phyloP scores from a whole-genome alignment of 2,888 invertebrate species.

The Coelinius sp. region DNA sequence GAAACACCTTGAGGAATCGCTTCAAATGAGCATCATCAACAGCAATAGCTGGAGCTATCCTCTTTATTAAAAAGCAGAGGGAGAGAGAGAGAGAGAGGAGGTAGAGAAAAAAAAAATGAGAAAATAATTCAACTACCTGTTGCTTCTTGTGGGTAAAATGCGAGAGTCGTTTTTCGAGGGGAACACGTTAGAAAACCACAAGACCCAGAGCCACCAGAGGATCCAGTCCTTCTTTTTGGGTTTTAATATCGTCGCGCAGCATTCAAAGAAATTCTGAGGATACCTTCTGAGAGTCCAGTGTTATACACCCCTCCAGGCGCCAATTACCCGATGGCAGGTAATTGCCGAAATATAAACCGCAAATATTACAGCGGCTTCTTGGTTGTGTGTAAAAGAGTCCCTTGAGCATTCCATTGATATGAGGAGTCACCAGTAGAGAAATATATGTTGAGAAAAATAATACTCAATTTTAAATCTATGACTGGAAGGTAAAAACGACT shows the following conservation, averaged over 20 bases:
- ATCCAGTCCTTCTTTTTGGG: not conserved
- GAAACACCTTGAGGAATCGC: conserved; percentile 1
- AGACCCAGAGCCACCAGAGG: not conserved
- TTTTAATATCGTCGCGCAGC: conserved; percentile 19
- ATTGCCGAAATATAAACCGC: conserved; percentile 34
- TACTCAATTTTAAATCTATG: conserved; percentile 8
- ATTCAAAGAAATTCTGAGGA: conserved; percentile 28
- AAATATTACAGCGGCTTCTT: conserved; percentile 20
- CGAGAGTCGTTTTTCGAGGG: not conserved
- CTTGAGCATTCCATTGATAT: conserved; percentile 7
- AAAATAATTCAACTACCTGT: conserved; percentile 34
- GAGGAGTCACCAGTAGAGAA: not conserved
- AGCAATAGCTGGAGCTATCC: conserved; percentile 29
- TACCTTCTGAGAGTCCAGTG: not conserved
- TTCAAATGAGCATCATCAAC: conserved; percentile 19
- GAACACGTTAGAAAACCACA: conserved; percentile 26
- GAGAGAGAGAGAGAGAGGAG: conserved; percentile 18
- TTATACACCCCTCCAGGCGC: conserved; percentile 18
- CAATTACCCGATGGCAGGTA: conserved; percentile 20
- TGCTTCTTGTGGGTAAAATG: conserved; percentile 18
- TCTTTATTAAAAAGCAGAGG: conserved; percentile 36
- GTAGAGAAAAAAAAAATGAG: conserved; percentile 22
- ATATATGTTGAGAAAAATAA: not conserved
- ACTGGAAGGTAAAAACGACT: no score
- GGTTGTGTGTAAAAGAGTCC: conserved; percentile 10